These are phyloP conservation scores for Pseudachorutes palmiensis DNA, from an alignment of 1,140 invertebrate genomes.

Conservation along the genomic window DNA sequence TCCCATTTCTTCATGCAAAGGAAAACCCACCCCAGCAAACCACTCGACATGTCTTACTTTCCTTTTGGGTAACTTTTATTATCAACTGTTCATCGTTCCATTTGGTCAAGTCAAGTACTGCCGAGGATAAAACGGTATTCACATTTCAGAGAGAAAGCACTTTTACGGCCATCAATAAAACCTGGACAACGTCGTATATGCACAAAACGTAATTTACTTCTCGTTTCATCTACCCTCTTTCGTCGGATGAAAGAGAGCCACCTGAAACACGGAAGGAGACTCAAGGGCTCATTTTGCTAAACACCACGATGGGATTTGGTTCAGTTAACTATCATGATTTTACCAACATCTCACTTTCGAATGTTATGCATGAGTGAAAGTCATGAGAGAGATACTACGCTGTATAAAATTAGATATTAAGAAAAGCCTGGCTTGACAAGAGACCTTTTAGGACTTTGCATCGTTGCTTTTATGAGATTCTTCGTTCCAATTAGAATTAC, in stretches of 20 bases:
- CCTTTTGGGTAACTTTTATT: not conserved
- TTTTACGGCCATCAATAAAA: slow-evolving; percentile 8
- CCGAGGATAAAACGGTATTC: not conserved
- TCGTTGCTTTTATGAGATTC: not conserved
- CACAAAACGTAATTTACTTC: slow-evolving; percentile 1
- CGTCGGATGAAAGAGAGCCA: not conserved
- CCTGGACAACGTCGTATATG: not conserved
- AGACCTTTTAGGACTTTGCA: not conserved
- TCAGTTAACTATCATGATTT: too few relatives aligned
- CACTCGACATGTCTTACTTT: too few relatives aligned
- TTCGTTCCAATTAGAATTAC: slow-evolving; percentile 3
- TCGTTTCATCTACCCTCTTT: too few relatives aligned
- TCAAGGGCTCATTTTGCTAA: not conserved
- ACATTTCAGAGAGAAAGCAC: not conserved
- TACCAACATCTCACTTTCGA: too few relatives aligned
- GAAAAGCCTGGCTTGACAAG: too few relatives aligned
- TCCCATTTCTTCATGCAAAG: slow-evolving; percentile 3
- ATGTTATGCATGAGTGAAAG: too few relatives aligned
- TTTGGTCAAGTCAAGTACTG: slow-evolving; percentile 8
- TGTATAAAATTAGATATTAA: too few relatives aligned
- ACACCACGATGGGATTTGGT: too few relatives aligned
- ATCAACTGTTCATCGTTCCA: slow-evolving; percentile 8
- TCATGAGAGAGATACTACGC: too few relatives aligned
- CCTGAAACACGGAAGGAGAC: not conserved
- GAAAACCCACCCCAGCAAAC: slow-evolving; percentile 5